A percentile compares a stretch with the other conserved stretches of the same genome.
Evolutionary conservation across 2,797 vertebrate genomes (phyloP).

Genomic region (Sebastes taczanowskii): DNA sequence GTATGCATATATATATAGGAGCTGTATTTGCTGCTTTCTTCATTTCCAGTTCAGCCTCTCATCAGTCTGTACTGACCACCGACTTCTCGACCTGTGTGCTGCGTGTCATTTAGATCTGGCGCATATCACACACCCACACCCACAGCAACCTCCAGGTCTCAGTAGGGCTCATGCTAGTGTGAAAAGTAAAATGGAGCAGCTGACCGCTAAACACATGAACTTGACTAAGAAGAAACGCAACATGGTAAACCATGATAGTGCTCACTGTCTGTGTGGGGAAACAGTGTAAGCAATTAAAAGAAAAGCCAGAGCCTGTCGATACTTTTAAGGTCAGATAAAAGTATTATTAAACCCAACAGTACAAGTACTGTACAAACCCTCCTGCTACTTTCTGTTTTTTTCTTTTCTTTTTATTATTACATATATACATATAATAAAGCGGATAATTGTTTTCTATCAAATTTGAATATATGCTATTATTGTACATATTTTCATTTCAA

Average conservation of each 20-base stretch:
- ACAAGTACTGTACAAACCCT: background rate
- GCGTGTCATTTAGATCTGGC: background rate
- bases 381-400: background rate
- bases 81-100: background rate
- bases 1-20: background rate
- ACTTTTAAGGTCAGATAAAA: too few species aligned
- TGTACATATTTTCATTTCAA: background rate
- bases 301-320: background rate
- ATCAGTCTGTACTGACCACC: background rate
- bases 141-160: background rate
- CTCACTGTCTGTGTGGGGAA: background rate
- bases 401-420: background rate
- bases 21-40: background rate
- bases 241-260: background rate
- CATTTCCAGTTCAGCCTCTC: background rate
- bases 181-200: constrained; percentile 17
- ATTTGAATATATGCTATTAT: background rate
- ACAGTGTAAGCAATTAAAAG: background rate
- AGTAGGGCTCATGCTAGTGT: background rate
- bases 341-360: background rate
- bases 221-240: background rate
- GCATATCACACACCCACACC: constrained; percentile 5
- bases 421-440: background rate
- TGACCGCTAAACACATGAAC: background rate
- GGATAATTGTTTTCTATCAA: background rate